Evolutionary conservation across 2,113 vertebrate genomes (phyloP), one percentile per base, ranked within the genome.

Genomic region (Cinclus mexicanus): DNA sequence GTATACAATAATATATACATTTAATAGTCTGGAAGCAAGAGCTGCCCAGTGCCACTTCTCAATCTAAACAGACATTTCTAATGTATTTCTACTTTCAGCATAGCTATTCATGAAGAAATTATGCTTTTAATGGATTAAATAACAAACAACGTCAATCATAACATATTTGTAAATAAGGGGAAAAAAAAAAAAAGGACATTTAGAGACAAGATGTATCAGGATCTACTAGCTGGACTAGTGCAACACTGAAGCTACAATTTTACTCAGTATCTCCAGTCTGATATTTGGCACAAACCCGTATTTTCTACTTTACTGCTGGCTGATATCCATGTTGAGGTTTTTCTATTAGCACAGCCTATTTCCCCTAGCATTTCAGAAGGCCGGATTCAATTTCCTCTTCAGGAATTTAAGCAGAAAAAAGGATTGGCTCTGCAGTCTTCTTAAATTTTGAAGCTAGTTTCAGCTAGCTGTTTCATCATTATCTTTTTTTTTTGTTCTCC

Each of bases 311-410:
- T 87, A 39, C 31, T 92, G 46, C 70, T 93, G 87, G 75, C 90
- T 94, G 78, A 93, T 95, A 94, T 76, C 83, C 74, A 75, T 37
- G 49, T 41, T 86, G 85, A 94, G 52, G 47, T 72, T 87, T 93
- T 96, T 87, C 70, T 94, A 92, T 95, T 90, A 94, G 76, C 47
- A 56, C 55, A 94, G 50, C 14, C 72, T 95, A 77, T 94, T 96
- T 95, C 91, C 82, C 60, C 63, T 29, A 85, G 33, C 57, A 77
- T 94, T 97, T 95, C 82, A 77, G 64, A 83, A 31, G 42, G 50
- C 70, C 14, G 6, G 57, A 88, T 95, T 88, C 93, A 94, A 92
- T 97, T 94, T 96, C 83, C 88, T 93, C 74, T 69, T 81, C 0
- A 0, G 39, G 78, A 95, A 79, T 88, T 56, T 89, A 72, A 87